These are phyloP conservation scores for Patella vulgata DNA, from an alignment of 1,140 invertebrate genomes.

Conservation along the genomic window DNA sequence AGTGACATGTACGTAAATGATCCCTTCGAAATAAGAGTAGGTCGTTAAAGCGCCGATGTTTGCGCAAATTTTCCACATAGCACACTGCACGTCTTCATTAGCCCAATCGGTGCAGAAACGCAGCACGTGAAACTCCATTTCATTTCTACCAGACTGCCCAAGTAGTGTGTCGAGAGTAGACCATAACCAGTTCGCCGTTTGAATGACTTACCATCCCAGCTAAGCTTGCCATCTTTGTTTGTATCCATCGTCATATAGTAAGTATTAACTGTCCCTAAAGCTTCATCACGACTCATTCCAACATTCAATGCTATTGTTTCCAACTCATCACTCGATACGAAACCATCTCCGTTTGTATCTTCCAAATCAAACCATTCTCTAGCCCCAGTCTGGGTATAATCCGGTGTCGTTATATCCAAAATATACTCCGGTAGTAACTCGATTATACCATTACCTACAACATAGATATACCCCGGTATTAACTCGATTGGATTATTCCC, in stretches of 20 bases:
- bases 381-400: slow-evolving; percentile 40
- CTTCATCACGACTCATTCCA: slow-evolving; percentile 42
- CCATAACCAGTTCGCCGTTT: too few relatives aligned
- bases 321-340: slow-evolving; percentile 44
- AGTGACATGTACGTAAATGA: too few relatives aligned
- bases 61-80: too few relatives aligned
- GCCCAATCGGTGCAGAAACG: too few relatives aligned
- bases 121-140: too few relatives aligned
- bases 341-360: slow-evolving; percentile 45
- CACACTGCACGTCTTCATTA: too few relatives aligned
- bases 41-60: too few relatives aligned
- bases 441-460: slow-evolving; percentile 41
- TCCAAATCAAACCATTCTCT: slow-evolving; percentile 51
- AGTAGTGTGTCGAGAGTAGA: too few relatives aligned
- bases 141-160: too few relatives aligned
- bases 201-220: slow-evolving; percentile 49
- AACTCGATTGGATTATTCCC: not conserved
- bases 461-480: not conserved
- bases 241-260: slow-evolving; percentile 48
- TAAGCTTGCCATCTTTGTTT: slow-evolving; percentile 38
- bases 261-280: slow-evolving; percentile 33
- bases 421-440: slow-evolving; percentile 57
- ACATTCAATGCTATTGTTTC: slow-evolving; percentile 42
- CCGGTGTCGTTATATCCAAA: slow-evolving; percentile 42
- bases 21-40: too few relatives aligned